phyloP scores from a whole-genome alignment of 2,113 vertebrate species.

The Speoplatyrhinus poulsoni region DNA sequence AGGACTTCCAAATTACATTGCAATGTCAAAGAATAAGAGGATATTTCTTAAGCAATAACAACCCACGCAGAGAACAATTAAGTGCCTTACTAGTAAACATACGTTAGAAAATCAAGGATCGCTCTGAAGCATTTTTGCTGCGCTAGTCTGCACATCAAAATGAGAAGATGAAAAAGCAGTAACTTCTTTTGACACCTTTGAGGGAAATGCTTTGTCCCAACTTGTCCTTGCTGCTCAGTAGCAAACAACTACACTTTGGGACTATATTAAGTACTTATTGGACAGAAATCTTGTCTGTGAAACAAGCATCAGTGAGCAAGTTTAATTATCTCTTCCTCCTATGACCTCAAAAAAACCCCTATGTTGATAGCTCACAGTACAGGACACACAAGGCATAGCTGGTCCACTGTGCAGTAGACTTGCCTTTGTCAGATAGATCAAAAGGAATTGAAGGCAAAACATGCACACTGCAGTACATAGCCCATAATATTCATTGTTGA shows the following conservation, averaged over 20 bases:
- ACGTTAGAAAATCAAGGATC: not conserved
- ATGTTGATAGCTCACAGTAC: constrained; percentile 35
- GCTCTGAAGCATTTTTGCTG: too few species aligned
- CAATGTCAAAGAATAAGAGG: not conserved
- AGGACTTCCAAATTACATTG: constrained; percentile 7
- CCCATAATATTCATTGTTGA: constrained; percentile 34
- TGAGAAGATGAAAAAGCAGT: not conserved
- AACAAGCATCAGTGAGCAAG: constrained; percentile 65
- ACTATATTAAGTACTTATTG: constrained; percentile 44
- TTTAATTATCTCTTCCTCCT: constrained; percentile 62
- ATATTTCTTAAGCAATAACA: not conserved
- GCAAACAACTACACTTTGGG: constrained; percentile 31
- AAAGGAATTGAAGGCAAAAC: constrained; percentile 50
- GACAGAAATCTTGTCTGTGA: constrained; percentile 34
- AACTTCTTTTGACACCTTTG: not conserved
- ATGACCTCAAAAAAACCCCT: constrained; percentile 37
- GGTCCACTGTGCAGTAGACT: constrained; percentile 14
- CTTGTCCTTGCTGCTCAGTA: constrained; percentile 44
- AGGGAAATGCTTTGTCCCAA: constrained; percentile 1
- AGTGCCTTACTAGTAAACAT: not conserved
- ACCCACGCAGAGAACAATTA: not conserved
- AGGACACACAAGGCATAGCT: constrained; percentile 44
- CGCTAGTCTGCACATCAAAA: not conserved
- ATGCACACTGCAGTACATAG: constrained; percentile 36
- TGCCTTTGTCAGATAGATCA: constrained; percentile 47